These are phyloP conservation scores for Molorchus minor DNA, from an alignment of 2,888 invertebrate species.

Conservation along the genomic window DNA sequence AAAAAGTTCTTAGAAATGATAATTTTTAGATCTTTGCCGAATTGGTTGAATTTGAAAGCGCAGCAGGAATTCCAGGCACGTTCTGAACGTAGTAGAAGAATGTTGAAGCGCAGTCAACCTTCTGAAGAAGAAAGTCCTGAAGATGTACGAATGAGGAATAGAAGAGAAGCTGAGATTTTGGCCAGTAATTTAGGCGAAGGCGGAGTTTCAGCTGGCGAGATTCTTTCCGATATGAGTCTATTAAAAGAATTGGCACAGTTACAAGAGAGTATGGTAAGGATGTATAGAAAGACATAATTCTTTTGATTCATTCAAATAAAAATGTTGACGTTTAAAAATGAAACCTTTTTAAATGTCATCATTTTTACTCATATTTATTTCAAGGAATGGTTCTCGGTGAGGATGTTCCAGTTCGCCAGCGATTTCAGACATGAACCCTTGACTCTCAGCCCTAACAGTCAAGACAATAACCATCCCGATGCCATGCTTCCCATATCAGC, in stretches of 20 bases:
- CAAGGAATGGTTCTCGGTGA: slow-evolving; percentile 82
- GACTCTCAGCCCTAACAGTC: slow-evolving; percentile 58
- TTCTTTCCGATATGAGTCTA: slow-evolving; percentile 84
- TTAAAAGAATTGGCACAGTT: slow-evolving; percentile 87
- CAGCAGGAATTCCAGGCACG: slow-evolving; percentile 61
- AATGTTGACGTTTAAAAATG: no score
- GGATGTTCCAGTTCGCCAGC: slow-evolving; percentile 70
- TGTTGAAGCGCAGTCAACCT: slow-evolving; percentile 63
- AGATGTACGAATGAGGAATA: slow-evolving; percentile 80
- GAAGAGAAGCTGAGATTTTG: slow-evolving; percentile 91
- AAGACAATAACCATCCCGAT: slow-evolving; percentile 52
- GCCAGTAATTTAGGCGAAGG: slow-evolving; percentile 89
- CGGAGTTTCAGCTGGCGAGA: slow-evolving; percentile 83
- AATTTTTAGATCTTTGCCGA: slow-evolving; percentile 78
- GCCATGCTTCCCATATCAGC: slow-evolving; percentile 64
- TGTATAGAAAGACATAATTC: no score
- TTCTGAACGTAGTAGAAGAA: slow-evolving; percentile 55
- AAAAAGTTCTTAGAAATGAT: no score
- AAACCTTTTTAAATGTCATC: no score
- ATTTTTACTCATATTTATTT: no score
- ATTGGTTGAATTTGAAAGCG: slow-evolving; percentile 75
- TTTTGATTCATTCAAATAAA: no score
- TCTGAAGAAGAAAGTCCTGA: slow-evolving; percentile 81
- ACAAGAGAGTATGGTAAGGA: slow-evolving; percentile 89
- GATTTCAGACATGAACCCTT: slow-evolving; percentile 66